Conservation (phyloP, 2,888 invertebrate species). For the Urechis unicinctus region DNA sequence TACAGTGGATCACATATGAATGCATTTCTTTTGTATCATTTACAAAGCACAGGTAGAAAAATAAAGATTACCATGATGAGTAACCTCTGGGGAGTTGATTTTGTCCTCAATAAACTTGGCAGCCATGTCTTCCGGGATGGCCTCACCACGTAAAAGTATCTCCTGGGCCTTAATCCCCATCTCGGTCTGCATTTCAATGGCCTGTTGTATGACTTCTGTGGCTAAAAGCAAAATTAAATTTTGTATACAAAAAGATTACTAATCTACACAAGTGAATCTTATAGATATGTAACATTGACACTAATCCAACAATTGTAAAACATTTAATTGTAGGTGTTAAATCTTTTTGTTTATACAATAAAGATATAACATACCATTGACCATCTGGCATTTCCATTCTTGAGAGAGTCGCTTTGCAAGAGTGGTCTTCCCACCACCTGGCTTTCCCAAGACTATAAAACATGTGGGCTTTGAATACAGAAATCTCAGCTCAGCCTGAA, state of each 20-base stretch:
- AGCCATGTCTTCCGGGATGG: conserved; percentile 45
- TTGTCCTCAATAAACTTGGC: conserved; percentile 46
- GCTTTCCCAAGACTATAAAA: conserved; percentile 49
- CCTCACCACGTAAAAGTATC: conserved; percentile 42
- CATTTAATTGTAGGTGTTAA: too few species aligned
- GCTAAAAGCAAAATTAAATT: conserved; percentile 29
- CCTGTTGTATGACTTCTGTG: conserved; percentile 39
- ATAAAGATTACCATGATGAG: conserved; percentile 42
- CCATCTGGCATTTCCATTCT: conserved; percentile 48
- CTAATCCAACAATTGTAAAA: too few species aligned
- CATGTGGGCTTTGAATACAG: conserved; percentile 48
- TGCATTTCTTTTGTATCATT: too few species aligned
- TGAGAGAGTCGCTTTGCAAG: conserved; percentile 41
- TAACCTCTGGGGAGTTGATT: conserved; percentile 48
- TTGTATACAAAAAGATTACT: neutral
- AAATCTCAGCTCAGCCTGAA: conserved; percentile 44
- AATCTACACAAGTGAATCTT: neutral
- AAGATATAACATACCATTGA: conserved; percentile 48
- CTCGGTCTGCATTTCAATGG: conserved; percentile 44
- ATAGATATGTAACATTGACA: neutral
- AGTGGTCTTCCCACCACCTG: conserved; percentile 46
- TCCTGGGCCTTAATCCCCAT: conserved; percentile 39
- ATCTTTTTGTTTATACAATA: too few species aligned
- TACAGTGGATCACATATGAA: too few species aligned
- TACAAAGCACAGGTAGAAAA: neutral